These are phyloP conservation scores for Azorinus chamasolen DNA, from an alignment of 2,888 invertebrate genomes.

Conservation along the genomic window DNA sequence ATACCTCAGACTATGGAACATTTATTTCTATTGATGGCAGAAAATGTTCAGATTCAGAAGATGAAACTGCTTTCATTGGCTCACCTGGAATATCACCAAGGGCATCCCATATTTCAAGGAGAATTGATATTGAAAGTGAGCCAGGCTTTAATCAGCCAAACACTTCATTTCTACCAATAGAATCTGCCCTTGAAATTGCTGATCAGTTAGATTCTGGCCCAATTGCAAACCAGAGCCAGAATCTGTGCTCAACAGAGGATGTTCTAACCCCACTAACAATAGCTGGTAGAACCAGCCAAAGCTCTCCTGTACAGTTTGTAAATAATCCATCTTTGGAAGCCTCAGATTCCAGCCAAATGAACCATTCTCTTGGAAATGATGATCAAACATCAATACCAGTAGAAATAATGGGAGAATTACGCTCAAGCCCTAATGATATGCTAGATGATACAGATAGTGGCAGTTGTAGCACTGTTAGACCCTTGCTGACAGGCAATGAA, in stretches of 20 bases:
- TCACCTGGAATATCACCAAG: slow-evolving; percentile 51
- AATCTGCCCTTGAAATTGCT: slow-evolving; percentile 15
- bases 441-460: slow-evolving; percentile 37
- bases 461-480: slow-evolving; percentile 43
- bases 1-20: slow-evolving; percentile 71
- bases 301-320: slow-evolving; percentile 20
- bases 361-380: too few species aligned
- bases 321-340: not conserved
- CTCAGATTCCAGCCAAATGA: not conserved
- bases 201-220: slow-evolving; percentile 16
- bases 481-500: slow-evolving; percentile 4
- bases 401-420: too few species aligned
- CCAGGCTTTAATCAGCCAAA: not conserved
- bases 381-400: too few species aligned
- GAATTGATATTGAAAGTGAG: not conserved
- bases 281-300: slow-evolving; percentile 8
- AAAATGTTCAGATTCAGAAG: slow-evolving; percentile 61
- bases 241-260: slow-evolving; percentile 29
- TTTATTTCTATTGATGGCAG: slow-evolving; percentile 69
- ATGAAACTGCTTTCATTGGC: slow-evolving; percentile 19
- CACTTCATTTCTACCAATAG: slow-evolving; percentile 19
- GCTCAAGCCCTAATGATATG: not conserved
- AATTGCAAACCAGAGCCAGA: slow-evolving; percentile 32
- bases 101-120: not conserved
- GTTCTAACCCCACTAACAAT: slow-evolving; percentile 10